These are phyloP conservation scores for Oreortyx pictus DNA, from an alignment of 2,797 vertebrate genomes.

Conservation along the genomic window DNA sequence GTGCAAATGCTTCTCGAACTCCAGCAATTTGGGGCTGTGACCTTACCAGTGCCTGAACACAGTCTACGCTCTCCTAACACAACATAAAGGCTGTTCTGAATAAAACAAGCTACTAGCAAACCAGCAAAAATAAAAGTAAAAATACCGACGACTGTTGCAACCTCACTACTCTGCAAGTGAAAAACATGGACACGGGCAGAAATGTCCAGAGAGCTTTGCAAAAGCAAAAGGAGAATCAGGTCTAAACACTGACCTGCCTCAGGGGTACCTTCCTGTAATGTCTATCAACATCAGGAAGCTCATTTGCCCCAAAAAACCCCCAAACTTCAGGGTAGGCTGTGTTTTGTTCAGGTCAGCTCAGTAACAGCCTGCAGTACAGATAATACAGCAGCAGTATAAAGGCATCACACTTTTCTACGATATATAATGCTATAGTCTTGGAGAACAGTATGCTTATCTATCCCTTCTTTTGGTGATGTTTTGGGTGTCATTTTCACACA, in stretches of 20 bases:
- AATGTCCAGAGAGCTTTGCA: background rate
- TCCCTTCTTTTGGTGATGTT: background rate
- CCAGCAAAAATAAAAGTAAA: background rate
- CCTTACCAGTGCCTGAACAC: background rate
- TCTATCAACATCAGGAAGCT: background rate
- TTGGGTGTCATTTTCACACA: background rate
- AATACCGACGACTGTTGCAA: background rate
- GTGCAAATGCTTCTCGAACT: background rate
- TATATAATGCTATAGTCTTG: background rate
- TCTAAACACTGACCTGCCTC: background rate
- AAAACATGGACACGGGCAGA: background rate
- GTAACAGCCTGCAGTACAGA: background rate
- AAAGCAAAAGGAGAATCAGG: background rate
- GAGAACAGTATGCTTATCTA: background rate
- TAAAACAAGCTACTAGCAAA: background rate
- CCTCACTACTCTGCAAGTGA: background rate
- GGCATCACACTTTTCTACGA: background rate
- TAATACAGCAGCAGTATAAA: background rate
- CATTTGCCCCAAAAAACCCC: background rate
- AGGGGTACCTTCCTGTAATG: background rate
- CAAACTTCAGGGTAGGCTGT: background rate
- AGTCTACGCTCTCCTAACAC: background rate
- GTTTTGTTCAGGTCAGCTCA: background rate
- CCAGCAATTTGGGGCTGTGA: background rate
- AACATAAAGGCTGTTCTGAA: background rate